These are phyloP conservation scores for Cryptus viduatorius DNA, from an alignment of 2,888 invertebrate genomes.

Conservation along the genomic window DNA sequence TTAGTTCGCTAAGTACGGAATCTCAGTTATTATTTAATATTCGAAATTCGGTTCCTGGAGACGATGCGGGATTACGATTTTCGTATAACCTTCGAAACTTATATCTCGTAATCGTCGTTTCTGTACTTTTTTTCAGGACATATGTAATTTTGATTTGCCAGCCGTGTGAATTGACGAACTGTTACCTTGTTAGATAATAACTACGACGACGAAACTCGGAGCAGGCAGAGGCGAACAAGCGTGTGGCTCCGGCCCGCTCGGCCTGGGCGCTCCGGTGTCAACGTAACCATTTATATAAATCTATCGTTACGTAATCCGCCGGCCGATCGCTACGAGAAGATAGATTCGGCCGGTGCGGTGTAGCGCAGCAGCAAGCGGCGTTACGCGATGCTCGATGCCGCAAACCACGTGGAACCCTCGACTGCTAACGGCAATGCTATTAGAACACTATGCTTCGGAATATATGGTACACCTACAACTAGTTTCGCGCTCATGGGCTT, in stretches of 20 bases:
- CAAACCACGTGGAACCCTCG: constrained; percentile 50
- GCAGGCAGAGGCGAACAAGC: constrained; percentile 60
- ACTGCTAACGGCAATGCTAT: constrained; percentile 38
- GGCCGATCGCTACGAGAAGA: constrained; percentile 79
- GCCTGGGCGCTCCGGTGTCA: constrained; percentile 79
- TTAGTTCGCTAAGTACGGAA: not conserved
- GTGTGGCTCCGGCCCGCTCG: constrained; percentile 48
- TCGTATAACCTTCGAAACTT: not conserved
- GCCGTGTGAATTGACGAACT: constrained; percentile 28
- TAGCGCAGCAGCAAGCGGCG: constrained; percentile 33
- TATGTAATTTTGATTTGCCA: constrained; percentile 44
- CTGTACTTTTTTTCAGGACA: too few relatives aligned
- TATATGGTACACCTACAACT: constrained; percentile 3
- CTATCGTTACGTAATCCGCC: constrained; percentile 82
- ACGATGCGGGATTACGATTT: not conserved
- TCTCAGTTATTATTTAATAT: not conserved
- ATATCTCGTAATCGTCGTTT: not conserved
- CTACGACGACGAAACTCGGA: constrained; percentile 65
- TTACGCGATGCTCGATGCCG: constrained; percentile 48
- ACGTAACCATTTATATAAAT: constrained; percentile 85
- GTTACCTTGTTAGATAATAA: constrained; percentile 80
- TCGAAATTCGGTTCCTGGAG: not conserved
- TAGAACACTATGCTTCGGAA: constrained; percentile 3
- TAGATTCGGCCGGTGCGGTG: constrained; percentile 77
- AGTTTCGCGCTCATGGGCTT: not conserved